Conservation (phyloP, 2,113 vertebrate genomes). For the Narcine bancroftii region DNA sequence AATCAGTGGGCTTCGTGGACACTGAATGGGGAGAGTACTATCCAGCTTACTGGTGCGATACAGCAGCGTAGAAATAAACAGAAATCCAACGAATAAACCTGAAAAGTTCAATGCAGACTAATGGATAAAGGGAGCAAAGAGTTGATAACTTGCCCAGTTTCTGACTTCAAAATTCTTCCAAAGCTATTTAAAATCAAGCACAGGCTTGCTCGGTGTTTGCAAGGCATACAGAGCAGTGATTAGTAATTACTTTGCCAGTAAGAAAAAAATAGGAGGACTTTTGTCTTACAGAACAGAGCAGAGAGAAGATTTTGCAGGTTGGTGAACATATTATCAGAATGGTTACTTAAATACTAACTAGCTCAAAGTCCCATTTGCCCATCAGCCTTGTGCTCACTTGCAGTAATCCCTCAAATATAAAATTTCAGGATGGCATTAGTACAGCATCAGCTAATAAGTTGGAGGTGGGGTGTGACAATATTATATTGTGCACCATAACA, state of each 20-base stretch:
- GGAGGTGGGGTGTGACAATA: too few relatives aligned
- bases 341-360: background rate
- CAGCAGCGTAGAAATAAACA: background rate
- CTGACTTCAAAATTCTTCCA: background rate
- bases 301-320: background rate
- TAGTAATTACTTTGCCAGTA: background rate
- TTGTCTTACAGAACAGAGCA: background rate
- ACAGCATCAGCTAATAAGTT: too few relatives aligned
- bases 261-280: background rate
- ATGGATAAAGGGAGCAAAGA: background rate
- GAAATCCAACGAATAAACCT: background rate
- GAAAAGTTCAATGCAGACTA: background rate
- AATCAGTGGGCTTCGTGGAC: conserved; percentile 47
- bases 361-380: too few relatives aligned
- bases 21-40: background rate
- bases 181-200: conserved; percentile 19
- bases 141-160: background rate
- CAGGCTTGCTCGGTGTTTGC: background rate
- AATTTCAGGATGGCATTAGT: too few relatives aligned
- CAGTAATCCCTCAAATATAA: too few relatives aligned
- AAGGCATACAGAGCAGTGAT: background rate
- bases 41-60: background rate
- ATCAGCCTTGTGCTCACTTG: too few relatives aligned
- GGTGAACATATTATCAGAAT: background rate
- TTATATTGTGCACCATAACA: too few relatives aligned